Base-by-base conservation (phyloP, 2,888 invertebrate genomes). In the Thyatira batis region DNA sequence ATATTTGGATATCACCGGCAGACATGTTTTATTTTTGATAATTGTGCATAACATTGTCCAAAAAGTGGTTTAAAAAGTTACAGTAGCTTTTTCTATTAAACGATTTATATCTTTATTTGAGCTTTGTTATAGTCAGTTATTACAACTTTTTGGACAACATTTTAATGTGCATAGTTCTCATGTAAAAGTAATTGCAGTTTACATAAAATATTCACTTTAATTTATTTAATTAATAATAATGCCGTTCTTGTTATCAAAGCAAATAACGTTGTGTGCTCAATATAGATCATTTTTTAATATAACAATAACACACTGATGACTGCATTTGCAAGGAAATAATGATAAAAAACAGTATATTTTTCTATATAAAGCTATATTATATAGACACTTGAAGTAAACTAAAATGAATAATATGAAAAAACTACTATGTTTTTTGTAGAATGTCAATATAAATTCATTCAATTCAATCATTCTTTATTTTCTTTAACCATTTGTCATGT, bases 1-100 rank as follows among this genome's bases (percentile, higher is more conserved):
- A 46, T 43, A 59, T 49, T 61, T 51, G 49, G 52, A 54, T 49
- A 33, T 56, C 52, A 60, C 52, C 55, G 68, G 63, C 72, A 8
- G 48, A 9, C 17, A 20, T 27, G 1, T 27, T 48, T 13, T 13
- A 11, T 2, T 21, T 13, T 20, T 27, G 48, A 48, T 17, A 48
- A 20, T 48, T 11, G 48, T 48, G 27, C 48, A 48, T 27, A 27
- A 45, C 5, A 45, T 6, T 45, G 11, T 23, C 11, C 25, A 23
- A 5, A 39, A 39, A 39, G 39, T 39, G 13, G 5, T 8, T n/a
- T 17, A 11, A 0, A 13, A 17, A n/a, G n/a, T n/a, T n/a, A n/a
- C n/a, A n/a, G n/a, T n/a, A n/a, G n/a, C n/a, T n/a, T n/a, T n/a
- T n/a, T n/a, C n/a, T n/a, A n/a, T n/a, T n/a, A n/a, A n/a, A n/a